phyloP scores from a whole-genome alignment of 2,888 invertebrate species.

The Drosophila mimica region DNA sequence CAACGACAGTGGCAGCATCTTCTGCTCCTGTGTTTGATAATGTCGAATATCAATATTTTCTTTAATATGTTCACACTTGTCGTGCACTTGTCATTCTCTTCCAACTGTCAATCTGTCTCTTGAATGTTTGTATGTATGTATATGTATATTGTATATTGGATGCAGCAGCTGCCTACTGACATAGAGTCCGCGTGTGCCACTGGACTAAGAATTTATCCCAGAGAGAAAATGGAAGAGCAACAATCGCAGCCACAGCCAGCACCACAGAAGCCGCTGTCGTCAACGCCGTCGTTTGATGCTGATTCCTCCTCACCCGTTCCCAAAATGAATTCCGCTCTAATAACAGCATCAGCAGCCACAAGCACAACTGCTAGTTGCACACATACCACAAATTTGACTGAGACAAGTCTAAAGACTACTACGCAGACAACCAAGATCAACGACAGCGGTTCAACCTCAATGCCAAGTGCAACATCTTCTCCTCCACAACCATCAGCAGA shows the following conservation, averaged over 20 bases:
- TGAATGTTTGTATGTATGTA: conserved; percentile 25
- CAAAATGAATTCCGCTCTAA: conserved; percentile 1
- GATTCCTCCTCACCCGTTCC: conserved; percentile 3
- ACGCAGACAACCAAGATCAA: conserved; percentile 10
- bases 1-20: conserved; percentile 1
- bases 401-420: conserved; percentile 14
- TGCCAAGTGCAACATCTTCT: conserved; percentile 5
- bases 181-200: conserved; percentile 41
- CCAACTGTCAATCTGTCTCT: conserved; percentile 17
- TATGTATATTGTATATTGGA: conserved; percentile 26
- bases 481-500: conserved; percentile 22
- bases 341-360: conserved; percentile 3
- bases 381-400: conserved; percentile 23
- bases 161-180: conserved; percentile 49
- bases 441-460: conserved; percentile 8
- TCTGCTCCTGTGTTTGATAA: neutral
- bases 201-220: conserved; percentile 59
- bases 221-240: conserved; percentile 36
- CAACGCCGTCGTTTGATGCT: neutral
- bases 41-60: conserved; percentile 1
- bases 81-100: conserved; percentile 1
- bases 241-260: neutral
- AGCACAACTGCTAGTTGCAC: conserved; percentile 12
- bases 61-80: neutral
- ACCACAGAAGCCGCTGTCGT: conserved; percentile 5